Percentiles rank a stretch among this genome's conserved stretches.
Evolutionary conservation across 2,797 vertebrate genomes (phyloP).

Genomic region (Muraenolepis orangiensis): DNA sequence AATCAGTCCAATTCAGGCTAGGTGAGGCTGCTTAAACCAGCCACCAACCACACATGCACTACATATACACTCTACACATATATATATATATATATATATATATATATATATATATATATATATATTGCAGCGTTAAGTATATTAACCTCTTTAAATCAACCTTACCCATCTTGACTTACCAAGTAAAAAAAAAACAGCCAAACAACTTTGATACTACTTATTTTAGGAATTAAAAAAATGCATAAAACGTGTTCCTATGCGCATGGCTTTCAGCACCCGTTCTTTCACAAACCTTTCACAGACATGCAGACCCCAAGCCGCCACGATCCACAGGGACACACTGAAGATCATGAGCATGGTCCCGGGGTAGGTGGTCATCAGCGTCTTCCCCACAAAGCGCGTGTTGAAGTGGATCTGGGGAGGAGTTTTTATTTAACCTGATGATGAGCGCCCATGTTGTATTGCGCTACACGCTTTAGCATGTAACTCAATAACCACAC

Average conservation of each 20-base stretch:
- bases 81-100: no score
- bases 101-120: no score
- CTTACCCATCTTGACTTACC: neutral
- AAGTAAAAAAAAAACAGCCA: neutral
- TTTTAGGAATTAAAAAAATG: no score
- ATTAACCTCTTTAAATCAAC: neutral
- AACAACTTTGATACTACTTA: no score
- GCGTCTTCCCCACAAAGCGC: conserved; percentile 89
- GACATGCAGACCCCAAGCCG: conserved; percentile 88
- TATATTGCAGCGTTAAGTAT: no score
- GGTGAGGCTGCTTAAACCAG: no score
- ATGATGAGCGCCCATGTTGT: conserved; percentile 18
- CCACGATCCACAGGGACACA: conserved; percentile 91
- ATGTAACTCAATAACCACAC: neutral
- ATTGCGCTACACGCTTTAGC: conserved; percentile 24
- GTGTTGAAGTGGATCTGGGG: conserved; percentile 85
- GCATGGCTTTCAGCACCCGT: neutral
- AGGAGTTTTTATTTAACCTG: no score
- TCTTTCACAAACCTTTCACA: conserved; percentile 85
- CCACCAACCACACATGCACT: no score
- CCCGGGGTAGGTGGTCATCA: conserved; percentile 93
- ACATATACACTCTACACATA: no score
- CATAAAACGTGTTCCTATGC: no score
- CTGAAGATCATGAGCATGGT: conserved; percentile 92
- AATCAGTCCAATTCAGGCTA: no score